Evolutionary conservation across 1,140 invertebrate genomes (phyloP).

Genomic region (Sminthurides bifidus): DNA sequence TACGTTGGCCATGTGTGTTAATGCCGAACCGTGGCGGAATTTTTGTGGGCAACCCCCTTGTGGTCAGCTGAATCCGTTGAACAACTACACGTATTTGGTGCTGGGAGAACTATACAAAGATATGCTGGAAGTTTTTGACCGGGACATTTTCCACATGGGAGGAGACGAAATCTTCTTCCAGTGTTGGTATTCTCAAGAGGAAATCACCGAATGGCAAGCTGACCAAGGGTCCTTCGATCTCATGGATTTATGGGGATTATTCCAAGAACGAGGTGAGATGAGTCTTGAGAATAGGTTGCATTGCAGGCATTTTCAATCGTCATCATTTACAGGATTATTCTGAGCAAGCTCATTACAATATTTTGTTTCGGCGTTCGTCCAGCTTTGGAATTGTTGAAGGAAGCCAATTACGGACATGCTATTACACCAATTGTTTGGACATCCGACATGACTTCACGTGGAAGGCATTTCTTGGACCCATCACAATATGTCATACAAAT

Average conservation of each 20-base stretch:
- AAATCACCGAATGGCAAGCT: conserved; percentile 34
- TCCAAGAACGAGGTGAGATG: conserved; percentile 24
- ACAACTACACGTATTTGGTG: conserved; percentile 32
- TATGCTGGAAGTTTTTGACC: conserved; percentile 37
- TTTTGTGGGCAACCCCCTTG: conserved; percentile 22
- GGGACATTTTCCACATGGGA: conserved; percentile 35
- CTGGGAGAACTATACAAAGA: conserved; percentile 28
- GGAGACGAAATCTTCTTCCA: conserved; percentile 36
- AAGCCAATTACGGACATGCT: conserved; percentile 41
- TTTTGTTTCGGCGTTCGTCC: neutral
- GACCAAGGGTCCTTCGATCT: conserved; percentile 32
- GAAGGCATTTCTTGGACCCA: conserved; percentile 43
- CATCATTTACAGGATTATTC: neutral
- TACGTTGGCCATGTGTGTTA: conserved; percentile 29
- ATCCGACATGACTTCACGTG: conserved; percentile 56
- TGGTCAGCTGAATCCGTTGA: conserved; percentile 28
- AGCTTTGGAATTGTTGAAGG: conserved; percentile 25
- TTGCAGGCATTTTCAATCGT: neutral
- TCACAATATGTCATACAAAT: conserved; percentile 36
- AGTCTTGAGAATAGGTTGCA: conserved; percentile 19
- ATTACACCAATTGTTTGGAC: conserved; percentile 65
- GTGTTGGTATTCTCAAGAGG: conserved; percentile 34
- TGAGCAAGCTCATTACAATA: neutral
- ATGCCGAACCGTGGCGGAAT: conserved; percentile 27
- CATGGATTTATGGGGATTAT: conserved; percentile 33